Evolutionary conservation across 2,797 vertebrate genomes (phyloP), one percentile per base, ranked within the genome.

Genomic region (Periophthalmus magnuspinnatus): DNA sequence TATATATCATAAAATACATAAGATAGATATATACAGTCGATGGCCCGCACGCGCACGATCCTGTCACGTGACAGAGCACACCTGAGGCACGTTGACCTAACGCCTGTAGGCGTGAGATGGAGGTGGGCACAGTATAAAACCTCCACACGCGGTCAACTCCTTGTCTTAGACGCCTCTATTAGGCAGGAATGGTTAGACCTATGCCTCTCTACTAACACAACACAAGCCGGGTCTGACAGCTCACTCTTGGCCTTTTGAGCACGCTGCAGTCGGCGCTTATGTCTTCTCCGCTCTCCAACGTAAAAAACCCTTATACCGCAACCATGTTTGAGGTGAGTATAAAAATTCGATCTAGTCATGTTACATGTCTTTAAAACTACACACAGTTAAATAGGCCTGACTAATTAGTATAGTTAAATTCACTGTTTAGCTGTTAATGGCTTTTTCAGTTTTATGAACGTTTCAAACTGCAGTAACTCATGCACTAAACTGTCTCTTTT

Each of bases 271-370:
- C 14, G 22, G 1, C 11, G 32, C 3, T 1, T 5, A 45, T 14
- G 45, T 16, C 19, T 19, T 33, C 38, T 47, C 16, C 11, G 3
- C 24, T 50, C 62, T 17, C 28, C 16, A 48, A n/a, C 45, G 14
- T 36, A 8, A 21, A 9, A 5, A 47, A 28, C n/a, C 19, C n/a
- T 0, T 8, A 13, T 8, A 28, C 17, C 7, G 65, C 63, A 45
- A 38, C 21, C 33, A 93, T 93, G 92, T 83, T 90, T 66, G 73
- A 92, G 90, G 92, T 93, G 67, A 78, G 76, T 34, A 7, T 17
- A 19, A 19, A 34, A 17, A 8, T 19, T 19, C 17, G 6, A 5
- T n/a, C 6, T 2, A 24, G 5, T 45, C 13, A 14, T 45, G 3
- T 2, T 45, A 3, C 41, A 14, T 14, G 41, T 45, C 0, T 16